These are phyloP conservation scores for Melanerpes formicivorus DNA, from an alignment of 2,113 vertebrate genomes.

Conservation along the genomic window DNA sequence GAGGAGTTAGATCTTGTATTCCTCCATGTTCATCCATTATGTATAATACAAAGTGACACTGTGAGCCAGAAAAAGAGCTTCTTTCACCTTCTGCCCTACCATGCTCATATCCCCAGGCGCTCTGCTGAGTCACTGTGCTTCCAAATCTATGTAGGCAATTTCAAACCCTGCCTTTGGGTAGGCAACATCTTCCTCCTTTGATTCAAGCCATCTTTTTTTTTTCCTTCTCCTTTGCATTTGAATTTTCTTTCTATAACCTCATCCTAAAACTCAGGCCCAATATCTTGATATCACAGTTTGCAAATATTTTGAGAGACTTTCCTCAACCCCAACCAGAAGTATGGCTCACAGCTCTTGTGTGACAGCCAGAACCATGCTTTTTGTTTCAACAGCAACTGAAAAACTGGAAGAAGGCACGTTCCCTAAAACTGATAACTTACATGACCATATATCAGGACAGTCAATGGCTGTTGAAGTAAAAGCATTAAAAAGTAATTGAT, in stretches of 20 bases:
- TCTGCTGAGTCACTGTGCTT: conserved; percentile 42
- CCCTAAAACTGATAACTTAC: background rate
- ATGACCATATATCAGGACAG: background rate
- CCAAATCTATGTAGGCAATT: background rate
- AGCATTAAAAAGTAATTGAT: background rate
- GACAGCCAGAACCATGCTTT: background rate
- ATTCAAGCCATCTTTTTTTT: background rate
- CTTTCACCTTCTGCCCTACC: conserved; percentile 28
- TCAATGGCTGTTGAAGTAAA: background rate
- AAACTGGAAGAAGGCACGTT: background rate
- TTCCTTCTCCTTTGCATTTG: background rate
- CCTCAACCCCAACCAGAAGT: background rate
- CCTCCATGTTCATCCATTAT: background rate
- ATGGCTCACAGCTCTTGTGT: background rate
- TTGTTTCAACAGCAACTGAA: background rate
- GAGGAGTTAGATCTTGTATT: background rate
- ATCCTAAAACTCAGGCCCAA: background rate
- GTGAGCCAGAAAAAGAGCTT: conserved; percentile 5
- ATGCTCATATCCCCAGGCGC: background rate
- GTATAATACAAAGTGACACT: background rate
- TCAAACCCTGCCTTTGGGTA: background rate
- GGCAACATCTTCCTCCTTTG: background rate
- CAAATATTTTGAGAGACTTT: background rate
- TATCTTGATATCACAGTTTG: background rate
- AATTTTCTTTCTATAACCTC: background rate